Percentiles rank a stretch among this genome's conserved stretches.
phyloP scores from a whole-genome alignment of 2,888 invertebrate species.

The Poecilobothrus nobilitatus region DNA sequence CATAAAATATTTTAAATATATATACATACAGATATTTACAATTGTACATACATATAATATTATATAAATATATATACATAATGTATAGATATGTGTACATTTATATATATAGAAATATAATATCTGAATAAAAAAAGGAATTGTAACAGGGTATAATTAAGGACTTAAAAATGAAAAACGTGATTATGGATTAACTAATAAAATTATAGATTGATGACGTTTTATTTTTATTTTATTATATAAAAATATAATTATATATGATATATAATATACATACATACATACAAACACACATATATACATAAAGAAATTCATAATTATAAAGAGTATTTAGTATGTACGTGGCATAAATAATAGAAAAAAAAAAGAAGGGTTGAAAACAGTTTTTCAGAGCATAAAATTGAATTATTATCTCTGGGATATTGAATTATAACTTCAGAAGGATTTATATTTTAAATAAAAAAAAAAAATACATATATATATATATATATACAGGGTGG shows the following conservation, averaged over 20 bases:
- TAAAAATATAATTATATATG: neutral
- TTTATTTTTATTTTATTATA: neutral
- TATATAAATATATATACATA: no score
- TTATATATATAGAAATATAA: no score
- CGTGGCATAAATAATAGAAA: neutral
- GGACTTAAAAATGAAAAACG: slow-evolving; percentile 2
- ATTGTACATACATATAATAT: neutral
- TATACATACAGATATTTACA: no score
- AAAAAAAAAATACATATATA: no score
- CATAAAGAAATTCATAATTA: no score
- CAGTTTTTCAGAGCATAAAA: neutral
- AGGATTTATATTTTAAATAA: no score
- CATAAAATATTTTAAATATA: neutral
- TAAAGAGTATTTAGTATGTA: neutral
- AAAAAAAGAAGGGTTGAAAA: neutral
- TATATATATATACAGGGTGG: no score
- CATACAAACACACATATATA: neutral
- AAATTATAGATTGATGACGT: slow-evolving; percentile 4
- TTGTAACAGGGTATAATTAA: neutral
- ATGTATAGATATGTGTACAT: no score
- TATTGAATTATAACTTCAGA: no score
- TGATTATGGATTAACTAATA: slow-evolving; percentile 6
- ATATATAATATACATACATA: no score
- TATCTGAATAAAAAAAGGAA: neutral
- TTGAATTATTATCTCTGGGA: neutral